phyloP scores from a whole-genome alignment of 2,113 vertebrate genomes.

The Bothrops jararaca region DNA sequence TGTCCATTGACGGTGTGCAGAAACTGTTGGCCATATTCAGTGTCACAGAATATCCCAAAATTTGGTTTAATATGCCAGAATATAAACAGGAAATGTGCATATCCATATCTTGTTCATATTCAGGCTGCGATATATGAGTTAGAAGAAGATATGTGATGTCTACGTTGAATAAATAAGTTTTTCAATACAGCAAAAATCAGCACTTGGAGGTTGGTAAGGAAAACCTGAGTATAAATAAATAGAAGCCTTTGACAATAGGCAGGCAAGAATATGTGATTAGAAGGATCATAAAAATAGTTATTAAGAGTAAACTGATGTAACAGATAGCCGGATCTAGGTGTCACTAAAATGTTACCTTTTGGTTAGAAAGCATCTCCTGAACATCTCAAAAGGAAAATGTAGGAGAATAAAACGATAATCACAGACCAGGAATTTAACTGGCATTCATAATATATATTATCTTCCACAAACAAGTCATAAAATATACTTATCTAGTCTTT shows the following conservation, averaged over 20 bases:
- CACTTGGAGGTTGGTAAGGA: not conserved
- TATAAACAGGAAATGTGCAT: not conserved
- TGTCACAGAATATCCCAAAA: not conserved
- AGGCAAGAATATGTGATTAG: not conserved
- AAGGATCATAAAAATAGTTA: not conserved
- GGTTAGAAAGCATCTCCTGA: conserved; percentile 5
- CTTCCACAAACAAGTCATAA: conserved; percentile 14
- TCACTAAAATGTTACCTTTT: conserved; percentile 10
- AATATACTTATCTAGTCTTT: conserved; percentile 28
- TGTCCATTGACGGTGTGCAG: not conserved
- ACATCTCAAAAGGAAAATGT: conserved; percentile 4
- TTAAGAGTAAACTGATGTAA: conserved; percentile 5
- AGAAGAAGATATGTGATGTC: not conserved
- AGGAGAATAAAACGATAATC: conserved; percentile 9
- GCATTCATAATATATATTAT: conserved; percentile 27
- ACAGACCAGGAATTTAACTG: not conserved
- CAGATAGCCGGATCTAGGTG: not conserved
- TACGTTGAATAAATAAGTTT: not conserved
- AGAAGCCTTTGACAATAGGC: not conserved
- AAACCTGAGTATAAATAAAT: conserved; percentile 5
- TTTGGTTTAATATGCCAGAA: not conserved
- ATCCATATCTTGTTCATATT: not conserved
- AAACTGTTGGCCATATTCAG: not conserved
- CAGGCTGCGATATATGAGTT: not conserved
- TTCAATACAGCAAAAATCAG: not conserved